phyloP scores from a whole-genome alignment of 2,113 vertebrate species.

The Takifugu bimaculatus region DNA sequence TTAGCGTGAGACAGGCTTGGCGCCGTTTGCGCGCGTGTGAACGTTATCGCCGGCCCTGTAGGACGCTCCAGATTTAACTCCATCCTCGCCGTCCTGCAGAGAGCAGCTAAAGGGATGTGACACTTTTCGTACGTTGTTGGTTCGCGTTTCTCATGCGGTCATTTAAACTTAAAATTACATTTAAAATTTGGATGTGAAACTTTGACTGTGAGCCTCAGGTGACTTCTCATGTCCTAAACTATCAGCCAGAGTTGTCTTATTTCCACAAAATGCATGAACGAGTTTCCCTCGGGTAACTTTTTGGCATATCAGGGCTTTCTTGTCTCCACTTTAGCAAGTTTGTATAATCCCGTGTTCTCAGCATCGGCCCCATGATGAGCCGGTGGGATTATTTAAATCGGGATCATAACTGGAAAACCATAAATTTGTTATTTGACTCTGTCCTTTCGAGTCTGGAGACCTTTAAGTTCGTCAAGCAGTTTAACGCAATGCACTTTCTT shows the following conservation, averaged over 20 bases:
- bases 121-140: slow-evolving; percentile 8
- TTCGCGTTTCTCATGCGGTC: background rate
- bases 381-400: slow-evolving; percentile 19
- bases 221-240: background rate
- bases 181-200: slow-evolving; percentile 2
- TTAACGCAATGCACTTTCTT: background rate
- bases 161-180: slow-evolving; percentile 15
- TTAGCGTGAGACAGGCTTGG: slow-evolving; percentile 32
- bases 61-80: slow-evolving; percentile 36
- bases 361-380: slow-evolving; percentile 22
- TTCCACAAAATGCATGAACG: too few species aligned
- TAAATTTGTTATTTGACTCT: background rate
- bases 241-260: too few species aligned
- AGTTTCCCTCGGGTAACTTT: too few species aligned
- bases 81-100: too few species aligned
- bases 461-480: background rate
- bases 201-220: too few species aligned
- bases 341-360: slow-evolving; percentile 25
- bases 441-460: background rate
- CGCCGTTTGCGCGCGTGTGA: slow-evolving; percentile 6
- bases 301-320: too few species aligned
- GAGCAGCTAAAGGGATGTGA: background rate
- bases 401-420: background rate
- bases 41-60: slow-evolving; percentile 7
- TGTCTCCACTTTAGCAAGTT: too few species aligned